Evolutionary conservation across 2,113 vertebrate genomes (phyloP).

Genomic region (Mus spicilegus): DNA sequence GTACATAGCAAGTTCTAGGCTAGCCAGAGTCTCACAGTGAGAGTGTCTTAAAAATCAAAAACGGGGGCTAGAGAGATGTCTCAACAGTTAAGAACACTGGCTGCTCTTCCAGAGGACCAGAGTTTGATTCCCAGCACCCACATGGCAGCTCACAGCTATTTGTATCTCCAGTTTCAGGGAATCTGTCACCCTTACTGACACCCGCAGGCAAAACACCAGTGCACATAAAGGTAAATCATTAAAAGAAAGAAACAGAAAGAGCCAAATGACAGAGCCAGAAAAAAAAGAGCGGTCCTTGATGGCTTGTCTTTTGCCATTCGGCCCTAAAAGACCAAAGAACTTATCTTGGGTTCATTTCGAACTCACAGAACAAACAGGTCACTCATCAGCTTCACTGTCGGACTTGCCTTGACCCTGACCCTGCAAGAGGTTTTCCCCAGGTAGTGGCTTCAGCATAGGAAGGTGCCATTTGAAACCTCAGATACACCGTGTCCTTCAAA

Average conservation of each 20-base stretch:
- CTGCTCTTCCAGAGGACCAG: not conserved
- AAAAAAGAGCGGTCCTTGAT: not conserved
- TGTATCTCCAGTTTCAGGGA: not conserved
- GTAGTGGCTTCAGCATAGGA: not conserved
- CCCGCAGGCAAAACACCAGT: not conserved
- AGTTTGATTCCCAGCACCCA: not conserved
- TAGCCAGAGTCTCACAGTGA: not conserved
- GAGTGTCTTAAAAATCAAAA: not conserved
- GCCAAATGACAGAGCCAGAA: not conserved
- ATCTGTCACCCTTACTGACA: not conserved
- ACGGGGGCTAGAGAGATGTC: not conserved
- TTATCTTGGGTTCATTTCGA: not conserved
- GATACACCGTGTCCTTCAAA: conserved; percentile 49
- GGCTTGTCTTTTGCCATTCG: not conserved
- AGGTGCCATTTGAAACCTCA: conserved; percentile 20
- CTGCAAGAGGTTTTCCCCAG: not conserved
- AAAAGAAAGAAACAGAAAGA: not conserved
- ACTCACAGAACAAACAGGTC: not conserved
- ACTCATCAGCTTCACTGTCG: not conserved
- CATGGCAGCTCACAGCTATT: not conserved
- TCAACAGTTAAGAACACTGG: not conserved
- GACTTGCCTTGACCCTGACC: not conserved
- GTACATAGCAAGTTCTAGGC: not conserved
- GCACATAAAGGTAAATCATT: not conserved
- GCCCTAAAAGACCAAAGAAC: conserved; percentile 21